Evolutionary conservation across 2,797 vertebrate species (phyloP).

Genomic region (Silurus lanzhouensis): DNA sequence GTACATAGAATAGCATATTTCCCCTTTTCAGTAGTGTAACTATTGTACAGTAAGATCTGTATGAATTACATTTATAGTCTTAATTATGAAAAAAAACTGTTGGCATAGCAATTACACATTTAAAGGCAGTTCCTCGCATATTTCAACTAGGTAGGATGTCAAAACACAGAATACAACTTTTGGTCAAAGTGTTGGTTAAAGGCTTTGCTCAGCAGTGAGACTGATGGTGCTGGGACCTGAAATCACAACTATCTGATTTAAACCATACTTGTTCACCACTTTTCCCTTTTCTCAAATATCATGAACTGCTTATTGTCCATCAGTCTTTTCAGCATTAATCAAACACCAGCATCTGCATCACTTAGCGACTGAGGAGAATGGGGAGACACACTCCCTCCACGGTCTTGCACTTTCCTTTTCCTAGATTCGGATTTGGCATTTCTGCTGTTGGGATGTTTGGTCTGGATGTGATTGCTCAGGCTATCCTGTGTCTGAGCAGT

Average conservation of each 20-base stretch:
- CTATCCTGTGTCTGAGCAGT: slow-evolving; percentile 79
- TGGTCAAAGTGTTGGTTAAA: slow-evolving; percentile 4
- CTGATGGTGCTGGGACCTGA: background rate
- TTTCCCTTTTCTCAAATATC: background rate
- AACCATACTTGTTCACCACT: background rate
- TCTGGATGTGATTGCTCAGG: slow-evolving; percentile 75
- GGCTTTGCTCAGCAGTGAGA: background rate
- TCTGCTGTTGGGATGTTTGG: slow-evolving; percentile 71
- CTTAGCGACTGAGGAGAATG: slow-evolving; percentile 12
- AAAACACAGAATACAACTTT: background rate
- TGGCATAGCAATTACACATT: background rate
- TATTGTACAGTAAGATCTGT: background rate
- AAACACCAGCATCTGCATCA: slow-evolving; percentile 11
- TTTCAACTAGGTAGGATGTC: background rate
- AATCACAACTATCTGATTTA: background rate
- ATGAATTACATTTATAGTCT: background rate
- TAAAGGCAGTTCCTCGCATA: background rate
- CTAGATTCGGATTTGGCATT: slow-evolving; percentile 5
- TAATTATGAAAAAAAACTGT: background rate
- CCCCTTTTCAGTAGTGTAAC: background rate
- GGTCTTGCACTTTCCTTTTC: background rate
- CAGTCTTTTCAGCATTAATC: background rate
- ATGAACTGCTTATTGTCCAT: background rate
- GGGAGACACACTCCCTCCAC: slow-evolving; percentile 2
- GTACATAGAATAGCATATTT: background rate